Percentiles rank a stretch among this genome's conserved stretches.
phyloP scores from a whole-genome alignment of 1,140 invertebrate genomes.

The Tetranychus urticae region DNA sequence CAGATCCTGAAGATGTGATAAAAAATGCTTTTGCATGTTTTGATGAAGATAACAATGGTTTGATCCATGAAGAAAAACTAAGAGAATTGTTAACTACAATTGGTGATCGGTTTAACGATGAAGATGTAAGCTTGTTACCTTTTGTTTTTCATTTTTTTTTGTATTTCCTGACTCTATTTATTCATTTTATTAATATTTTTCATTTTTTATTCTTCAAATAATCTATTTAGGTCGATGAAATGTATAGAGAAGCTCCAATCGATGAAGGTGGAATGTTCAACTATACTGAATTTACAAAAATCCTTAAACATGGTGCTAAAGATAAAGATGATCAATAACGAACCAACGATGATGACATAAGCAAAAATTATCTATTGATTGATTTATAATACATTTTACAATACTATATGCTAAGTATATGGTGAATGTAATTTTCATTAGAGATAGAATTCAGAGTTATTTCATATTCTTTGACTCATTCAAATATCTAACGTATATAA shows the following conservation, averaged over 20 bases:
- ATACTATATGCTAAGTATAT: too few species aligned
- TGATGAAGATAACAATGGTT: conserved; percentile 30
- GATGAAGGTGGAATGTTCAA: conserved; percentile 71
- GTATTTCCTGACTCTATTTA: too few species aligned
- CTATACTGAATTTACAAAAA: conserved; percentile 93
- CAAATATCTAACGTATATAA: too few species aligned
- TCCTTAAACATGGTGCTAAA: conserved; percentile 86
- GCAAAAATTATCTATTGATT: too few species aligned
- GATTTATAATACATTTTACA: too few species aligned
- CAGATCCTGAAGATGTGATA: conserved; percentile 35
- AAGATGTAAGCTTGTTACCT: conserved; percentile 22
- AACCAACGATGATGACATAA: too few species aligned
- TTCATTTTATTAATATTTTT: too few species aligned
- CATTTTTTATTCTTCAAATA: too few species aligned
- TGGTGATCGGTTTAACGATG: conserved; percentile 33
- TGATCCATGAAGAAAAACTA: conserved; percentile 28
- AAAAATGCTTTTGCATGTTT: conserved; percentile 36
- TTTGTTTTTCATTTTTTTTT: too few species aligned
- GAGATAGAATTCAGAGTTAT: too few species aligned
- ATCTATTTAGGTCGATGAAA: conserved; percentile 67
- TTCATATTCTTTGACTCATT: too few species aligned
- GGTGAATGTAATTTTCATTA: too few species aligned
- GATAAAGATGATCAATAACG: conserved; percentile 72
- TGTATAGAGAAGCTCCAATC: conserved; percentile 94
- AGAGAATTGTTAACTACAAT: conserved; percentile 32